These are phyloP conservation scores for Asbolus verrucosus DNA, from an alignment of 1,140 invertebrate genomes.

Conservation along the genomic window DNA sequence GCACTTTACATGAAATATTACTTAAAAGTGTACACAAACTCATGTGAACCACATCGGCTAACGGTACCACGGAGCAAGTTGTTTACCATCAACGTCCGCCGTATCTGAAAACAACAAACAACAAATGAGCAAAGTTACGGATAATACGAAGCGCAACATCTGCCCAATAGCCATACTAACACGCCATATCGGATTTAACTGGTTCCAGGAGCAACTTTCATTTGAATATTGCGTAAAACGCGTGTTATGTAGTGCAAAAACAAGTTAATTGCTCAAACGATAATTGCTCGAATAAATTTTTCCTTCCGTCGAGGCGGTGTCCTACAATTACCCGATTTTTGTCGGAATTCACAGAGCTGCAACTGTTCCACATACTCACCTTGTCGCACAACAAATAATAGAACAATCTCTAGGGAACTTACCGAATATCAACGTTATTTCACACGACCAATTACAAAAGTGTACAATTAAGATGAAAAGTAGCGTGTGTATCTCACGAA, in stretches of 20 bases:
- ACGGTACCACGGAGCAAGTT: too few species aligned
- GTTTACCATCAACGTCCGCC: too few species aligned
- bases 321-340: constrained; percentile 29
- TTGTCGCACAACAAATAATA: not conserved
- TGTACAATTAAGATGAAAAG: constrained; percentile 9
- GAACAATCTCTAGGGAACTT: constrained; percentile 39
- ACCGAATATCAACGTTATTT: constrained; percentile 9
- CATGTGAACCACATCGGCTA: too few species aligned
- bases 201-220: not conserved
- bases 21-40: constrained; percentile 6
- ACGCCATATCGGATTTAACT: not conserved
- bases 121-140: too few species aligned
- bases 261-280: constrained; percentile 4
- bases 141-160: too few species aligned
- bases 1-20: constrained; percentile 20
- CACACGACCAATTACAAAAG: constrained; percentile 40
- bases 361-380: not conserved
- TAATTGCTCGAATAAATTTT: not conserved
- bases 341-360: not conserved
- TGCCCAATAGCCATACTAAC: not conserved
- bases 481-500: constrained; percentile 23
- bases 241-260: not conserved
- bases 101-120: too few species aligned
- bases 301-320: not conserved
- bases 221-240: constrained; percentile 2